Evolutionary conservation across 1,140 invertebrate genomes (phyloP), one percentile per base, ranked within the genome.

Genomic region (Drosophila punjabiensis): DNA sequence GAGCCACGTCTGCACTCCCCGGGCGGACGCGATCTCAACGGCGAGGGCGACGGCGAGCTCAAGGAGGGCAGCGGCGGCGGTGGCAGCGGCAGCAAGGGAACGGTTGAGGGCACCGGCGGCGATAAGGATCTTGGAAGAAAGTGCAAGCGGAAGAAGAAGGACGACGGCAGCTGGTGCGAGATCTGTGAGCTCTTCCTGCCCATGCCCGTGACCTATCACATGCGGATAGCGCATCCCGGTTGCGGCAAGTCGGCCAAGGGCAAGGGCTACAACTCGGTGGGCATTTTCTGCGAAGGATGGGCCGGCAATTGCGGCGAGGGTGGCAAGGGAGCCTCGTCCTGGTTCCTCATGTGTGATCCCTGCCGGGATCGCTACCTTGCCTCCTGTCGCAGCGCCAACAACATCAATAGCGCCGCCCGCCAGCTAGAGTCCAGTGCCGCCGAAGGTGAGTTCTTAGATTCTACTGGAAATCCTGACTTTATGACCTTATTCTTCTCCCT

Each of bases 271-370:
- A 98, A 98, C 90, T 96, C 95, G 66, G 95, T 95, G 41, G 97
- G 97, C 11, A 96, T 96, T 85, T 98, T 96, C 92, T 97, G 97
- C 92, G 95, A 96, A 14, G 97, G 97, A 3, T 98, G 97, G 97
- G 96, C 97, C 1, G 97, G 97, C 16, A 97, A 97, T 80, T 98
- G 98, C 93, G 98, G 97, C 0, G 97, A 98, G 84, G 97, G 97
- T 2, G 97, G 97, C 14, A 95, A 96, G 11, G 96, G 96, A 32
- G 95, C 94, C 70, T 97, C 96, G 35, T 96, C 96, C 39, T 99
- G 98, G 98, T 99, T 99, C 93, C 94, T 99, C 2, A 96, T 98
- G 73, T 99, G 98, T 93, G 97, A 98, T 82, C 94, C 94, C 28
- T 99, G 98, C 92, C 95, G 98, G 6, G 97, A 98, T 33, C 97